phyloP scores from a whole-genome alignment of 2,797 vertebrate genomes.

The Erethizon dorsatum region DNA sequence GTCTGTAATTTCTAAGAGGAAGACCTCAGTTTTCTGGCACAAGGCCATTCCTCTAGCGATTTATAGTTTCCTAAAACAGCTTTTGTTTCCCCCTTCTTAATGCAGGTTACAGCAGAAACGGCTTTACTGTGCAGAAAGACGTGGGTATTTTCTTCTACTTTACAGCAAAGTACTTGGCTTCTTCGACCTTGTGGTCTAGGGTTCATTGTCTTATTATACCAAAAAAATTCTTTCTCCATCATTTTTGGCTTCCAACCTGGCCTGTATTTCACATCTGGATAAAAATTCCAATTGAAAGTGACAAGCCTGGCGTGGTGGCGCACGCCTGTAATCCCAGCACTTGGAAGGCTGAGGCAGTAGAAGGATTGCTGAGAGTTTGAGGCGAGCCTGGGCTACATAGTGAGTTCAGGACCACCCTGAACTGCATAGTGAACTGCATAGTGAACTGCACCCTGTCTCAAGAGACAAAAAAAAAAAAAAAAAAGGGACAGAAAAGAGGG shows the following conservation, averaged over 20 bases:
- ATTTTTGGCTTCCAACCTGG: neutral
- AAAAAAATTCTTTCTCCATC: neutral
- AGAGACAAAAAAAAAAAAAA: neutral
- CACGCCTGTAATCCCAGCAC: neutral
- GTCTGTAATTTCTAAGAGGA: slow-evolving; percentile 65
- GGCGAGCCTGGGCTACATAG: neutral
- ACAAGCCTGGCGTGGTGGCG: neutral
- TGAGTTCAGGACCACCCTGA: neutral
- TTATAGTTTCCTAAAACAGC: neutral
- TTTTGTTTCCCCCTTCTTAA: neutral
- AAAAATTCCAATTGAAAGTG: neutral
- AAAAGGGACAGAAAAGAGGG: neutral
- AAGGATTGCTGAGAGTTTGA: neutral
- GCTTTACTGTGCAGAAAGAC: slow-evolving; percentile 22
- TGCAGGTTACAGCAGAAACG: slow-evolving; percentile 1
- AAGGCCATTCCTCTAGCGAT: neutral
- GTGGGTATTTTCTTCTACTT: slow-evolving; percentile 57
- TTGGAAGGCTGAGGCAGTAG: neutral
- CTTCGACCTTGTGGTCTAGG: neutral
- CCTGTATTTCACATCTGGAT: slow-evolving; percentile 9
- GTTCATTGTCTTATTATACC: neutral
- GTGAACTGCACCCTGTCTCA: neutral
- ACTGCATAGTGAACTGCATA: neutral
- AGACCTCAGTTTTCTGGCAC: slow-evolving; percentile 27
- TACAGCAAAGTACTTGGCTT: slow-evolving; percentile 17